Percentiles rank a stretch among this genome's conserved stretches.
phyloP scores from a whole-genome alignment of 2,113 vertebrate species.

The Cryptomyrus ogoouensis region DNA sequence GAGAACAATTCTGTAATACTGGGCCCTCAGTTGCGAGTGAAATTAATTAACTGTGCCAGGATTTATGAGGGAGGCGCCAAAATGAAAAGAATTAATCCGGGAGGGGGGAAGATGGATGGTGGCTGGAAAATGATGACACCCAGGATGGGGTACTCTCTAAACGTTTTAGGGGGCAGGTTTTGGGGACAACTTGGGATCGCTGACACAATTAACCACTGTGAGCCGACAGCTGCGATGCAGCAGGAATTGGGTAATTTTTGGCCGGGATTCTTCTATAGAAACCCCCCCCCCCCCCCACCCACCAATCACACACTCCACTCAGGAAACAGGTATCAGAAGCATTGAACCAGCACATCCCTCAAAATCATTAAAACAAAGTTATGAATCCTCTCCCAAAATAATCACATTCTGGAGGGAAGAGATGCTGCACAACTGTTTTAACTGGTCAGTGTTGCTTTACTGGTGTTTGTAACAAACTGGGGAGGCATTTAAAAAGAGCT shows the following conservation, averaged over 20 bases:
- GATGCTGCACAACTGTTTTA: neutral
- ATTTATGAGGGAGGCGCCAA: constrained; percentile 95
- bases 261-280: constrained; percentile 39
- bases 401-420: neutral
- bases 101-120: constrained; percentile 93
- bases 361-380: constrained; percentile 23
- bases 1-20: constrained; percentile 98
- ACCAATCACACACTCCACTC: neutral
- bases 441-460: neutral
- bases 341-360: constrained; percentile 4
- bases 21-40: constrained; percentile 90
- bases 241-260: constrained; percentile 61
- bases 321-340: constrained; percentile 16
- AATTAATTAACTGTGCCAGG: constrained; percentile 99
- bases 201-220: constrained; percentile 90
- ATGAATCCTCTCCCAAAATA: neutral
- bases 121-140: constrained; percentile 92
- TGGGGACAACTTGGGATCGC: constrained; percentile 68
- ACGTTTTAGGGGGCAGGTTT: constrained; percentile 86
- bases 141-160: constrained; percentile 81
- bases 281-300: constrained; percentile 16
- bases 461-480: neutral
- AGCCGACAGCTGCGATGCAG: constrained; percentile 78
- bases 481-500: neutral
- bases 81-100: constrained; percentile 96